Conservation (phyloP, 2,797 vertebrate species). For the Eulemur rubriventer region DNA sequence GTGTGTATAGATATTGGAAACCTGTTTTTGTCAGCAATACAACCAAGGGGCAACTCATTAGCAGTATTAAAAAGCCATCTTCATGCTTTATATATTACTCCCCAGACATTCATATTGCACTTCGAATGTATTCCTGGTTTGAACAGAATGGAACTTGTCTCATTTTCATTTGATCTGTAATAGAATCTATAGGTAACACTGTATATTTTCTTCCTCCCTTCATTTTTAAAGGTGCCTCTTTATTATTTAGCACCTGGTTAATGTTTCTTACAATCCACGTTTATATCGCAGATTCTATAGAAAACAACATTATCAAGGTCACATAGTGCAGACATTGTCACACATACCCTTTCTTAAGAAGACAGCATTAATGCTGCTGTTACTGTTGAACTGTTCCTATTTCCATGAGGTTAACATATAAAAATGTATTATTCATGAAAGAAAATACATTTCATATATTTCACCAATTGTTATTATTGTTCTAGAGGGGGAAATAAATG, state of each 20-base stretch:
- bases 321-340: background rate
- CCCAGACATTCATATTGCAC: constrained; percentile 13
- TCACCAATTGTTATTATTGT: constrained; percentile 81
- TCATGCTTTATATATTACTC: constrained; percentile 37
- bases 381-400: constrained; percentile 57
- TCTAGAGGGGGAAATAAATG: constrained; percentile 80
- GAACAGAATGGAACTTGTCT: background rate
- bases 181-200: background rate
- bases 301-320: constrained; percentile 54
- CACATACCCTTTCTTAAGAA: constrained; percentile 41
- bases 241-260: constrained; percentile 51
- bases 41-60: constrained; percentile 53
- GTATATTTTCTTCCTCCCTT: constrained; percentile 36
- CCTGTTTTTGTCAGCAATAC: constrained; percentile 28
- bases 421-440: constrained; percentile 82
- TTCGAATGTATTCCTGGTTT: constrained; percentile 40
- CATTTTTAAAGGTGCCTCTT: constrained; percentile 32
- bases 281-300: constrained; percentile 15
- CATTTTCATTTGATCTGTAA: constrained; percentile 59
- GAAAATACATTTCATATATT: constrained; percentile 76
- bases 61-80: constrained; percentile 40
- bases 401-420: constrained; percentile 77
- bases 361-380: constrained; percentile 9
- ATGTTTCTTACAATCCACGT: constrained; percentile 26
- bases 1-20: background rate